phyloP scores from a whole-genome alignment of 2,113 vertebrate genomes.

The Setophaga petechia region DNA sequence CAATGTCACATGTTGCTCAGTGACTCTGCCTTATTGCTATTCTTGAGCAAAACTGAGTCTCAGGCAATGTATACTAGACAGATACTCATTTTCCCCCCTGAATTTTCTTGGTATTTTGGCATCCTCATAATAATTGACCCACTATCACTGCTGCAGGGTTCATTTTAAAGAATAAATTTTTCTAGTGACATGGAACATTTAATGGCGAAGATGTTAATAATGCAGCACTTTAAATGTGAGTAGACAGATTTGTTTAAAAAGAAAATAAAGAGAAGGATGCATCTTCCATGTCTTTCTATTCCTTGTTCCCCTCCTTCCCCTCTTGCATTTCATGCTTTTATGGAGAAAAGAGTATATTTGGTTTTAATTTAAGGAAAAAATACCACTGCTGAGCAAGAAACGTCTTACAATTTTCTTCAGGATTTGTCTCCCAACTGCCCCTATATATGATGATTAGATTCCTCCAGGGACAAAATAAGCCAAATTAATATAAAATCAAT shows the following conservation, averaged over 20 bases:
- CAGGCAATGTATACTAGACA: constrained; percentile 8
- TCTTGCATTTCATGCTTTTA: not conserved
- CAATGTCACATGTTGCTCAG: constrained; percentile 13
- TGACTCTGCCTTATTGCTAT: constrained; percentile 27
- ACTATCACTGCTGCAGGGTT: not conserved
- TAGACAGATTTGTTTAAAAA: constrained; percentile 15
- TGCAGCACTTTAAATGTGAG: not conserved
- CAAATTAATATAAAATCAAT: not conserved
- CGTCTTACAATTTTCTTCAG: not conserved
- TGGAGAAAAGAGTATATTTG: not conserved
- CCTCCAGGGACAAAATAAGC: not conserved
- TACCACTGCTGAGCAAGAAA: not conserved
- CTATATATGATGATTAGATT: not conserved
- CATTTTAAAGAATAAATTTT: constrained; percentile 7
- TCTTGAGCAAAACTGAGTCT: constrained; percentile 21
- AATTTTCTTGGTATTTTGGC: constrained; percentile 32
- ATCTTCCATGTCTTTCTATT: not conserved
- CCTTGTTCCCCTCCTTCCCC: not conserved
- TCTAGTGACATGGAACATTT: not conserved
- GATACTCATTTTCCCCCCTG: constrained; percentile 10
- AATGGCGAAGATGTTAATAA: constrained; percentile 2
- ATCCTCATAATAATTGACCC: constrained; percentile 7
- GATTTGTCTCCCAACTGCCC: not conserved
- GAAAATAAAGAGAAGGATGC: not conserved
- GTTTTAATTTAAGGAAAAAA: not conserved